phyloP scores from a whole-genome alignment of 2,113 vertebrate species.

The Silurus glanis region DNA sequence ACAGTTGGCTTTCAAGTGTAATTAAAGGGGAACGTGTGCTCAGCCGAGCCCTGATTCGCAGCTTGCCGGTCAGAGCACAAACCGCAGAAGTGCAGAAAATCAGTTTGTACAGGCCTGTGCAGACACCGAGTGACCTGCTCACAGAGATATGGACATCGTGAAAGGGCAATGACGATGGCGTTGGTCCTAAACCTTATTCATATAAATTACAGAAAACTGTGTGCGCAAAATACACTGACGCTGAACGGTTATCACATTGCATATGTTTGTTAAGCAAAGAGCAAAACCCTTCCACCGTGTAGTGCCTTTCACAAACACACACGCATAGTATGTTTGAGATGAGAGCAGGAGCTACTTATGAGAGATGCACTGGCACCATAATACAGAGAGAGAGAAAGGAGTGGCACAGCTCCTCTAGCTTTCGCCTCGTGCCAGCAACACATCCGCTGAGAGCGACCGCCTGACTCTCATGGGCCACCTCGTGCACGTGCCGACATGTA shows the following conservation, averaged over 20 bases:
- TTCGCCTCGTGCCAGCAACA: slow-evolving; percentile 34
- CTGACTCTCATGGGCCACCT: slow-evolving; percentile 30
- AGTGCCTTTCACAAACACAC: not conserved
- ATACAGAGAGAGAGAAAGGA: slow-evolving; percentile 42
- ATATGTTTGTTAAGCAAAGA: not conserved
- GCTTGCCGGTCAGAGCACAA: no score
- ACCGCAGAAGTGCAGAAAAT: no score
- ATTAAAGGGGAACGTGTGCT: not conserved
- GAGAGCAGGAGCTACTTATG: not conserved
- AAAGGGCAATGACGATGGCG: not conserved
- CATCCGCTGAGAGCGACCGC: not conserved
- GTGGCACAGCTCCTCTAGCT: slow-evolving; percentile 51
- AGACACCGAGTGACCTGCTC: no score
- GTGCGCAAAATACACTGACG: not conserved
- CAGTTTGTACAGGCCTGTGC: no score
- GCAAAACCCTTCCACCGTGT: not conserved
- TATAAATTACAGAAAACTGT: not conserved
- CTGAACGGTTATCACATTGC: not conserved
- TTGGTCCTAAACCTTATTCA: not conserved
- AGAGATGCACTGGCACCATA: slow-evolving; percentile 47
- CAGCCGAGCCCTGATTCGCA: no score
- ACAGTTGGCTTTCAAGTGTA: not conserved
- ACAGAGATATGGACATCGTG: not conserved
- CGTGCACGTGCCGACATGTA: slow-evolving; percentile 28
- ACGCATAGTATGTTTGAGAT: slow-evolving; percentile 37